Percentiles rank a stretch among this genome's conserved stretches.
Evolutionary conservation across 1,140 invertebrate species (phyloP).

Genomic region (Drosophila pachea): DNA sequence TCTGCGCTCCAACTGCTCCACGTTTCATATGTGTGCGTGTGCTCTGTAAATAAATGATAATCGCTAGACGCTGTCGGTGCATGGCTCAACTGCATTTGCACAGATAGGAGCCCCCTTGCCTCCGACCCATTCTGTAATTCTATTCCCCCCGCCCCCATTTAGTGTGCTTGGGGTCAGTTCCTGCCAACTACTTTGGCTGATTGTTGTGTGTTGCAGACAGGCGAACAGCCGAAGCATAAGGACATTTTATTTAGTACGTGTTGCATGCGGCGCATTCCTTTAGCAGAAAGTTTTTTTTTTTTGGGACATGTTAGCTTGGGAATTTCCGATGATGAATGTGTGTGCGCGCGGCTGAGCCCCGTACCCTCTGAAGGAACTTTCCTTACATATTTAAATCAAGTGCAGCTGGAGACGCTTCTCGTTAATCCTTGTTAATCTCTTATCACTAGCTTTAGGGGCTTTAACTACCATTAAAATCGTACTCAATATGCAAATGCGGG

Average conservation of each 20-base stretch:
- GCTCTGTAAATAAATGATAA: constrained; percentile 66
- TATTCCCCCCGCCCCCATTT: neutral
- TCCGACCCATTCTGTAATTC: neutral
- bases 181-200: constrained; percentile 52
- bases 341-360: neutral
- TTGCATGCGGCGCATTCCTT: constrained; percentile 56
- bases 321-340: constrained; percentile 43
- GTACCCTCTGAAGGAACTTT: neutral
- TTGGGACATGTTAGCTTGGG: constrained; percentile 36
- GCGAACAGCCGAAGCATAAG: constrained; percentile 13
- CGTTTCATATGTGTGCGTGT: constrained; percentile 1
- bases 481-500: no score
- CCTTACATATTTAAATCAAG: constrained; percentile 9
- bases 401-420: no score
- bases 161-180: no score
- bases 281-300: constrained; percentile 53
- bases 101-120: constrained; percentile 23
- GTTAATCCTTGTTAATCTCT: no score
- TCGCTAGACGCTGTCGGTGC: constrained; percentile 36
- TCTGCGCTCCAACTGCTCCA: no score
- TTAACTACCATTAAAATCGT: no score
- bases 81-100: constrained; percentile 57
- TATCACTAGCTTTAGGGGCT: no score
- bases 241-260: constrained; percentile 66
- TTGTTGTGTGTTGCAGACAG: constrained; percentile 34